Evolutionary conservation across 2,888 invertebrate species (phyloP).

Genomic region (Philonicus albiceps): DNA sequence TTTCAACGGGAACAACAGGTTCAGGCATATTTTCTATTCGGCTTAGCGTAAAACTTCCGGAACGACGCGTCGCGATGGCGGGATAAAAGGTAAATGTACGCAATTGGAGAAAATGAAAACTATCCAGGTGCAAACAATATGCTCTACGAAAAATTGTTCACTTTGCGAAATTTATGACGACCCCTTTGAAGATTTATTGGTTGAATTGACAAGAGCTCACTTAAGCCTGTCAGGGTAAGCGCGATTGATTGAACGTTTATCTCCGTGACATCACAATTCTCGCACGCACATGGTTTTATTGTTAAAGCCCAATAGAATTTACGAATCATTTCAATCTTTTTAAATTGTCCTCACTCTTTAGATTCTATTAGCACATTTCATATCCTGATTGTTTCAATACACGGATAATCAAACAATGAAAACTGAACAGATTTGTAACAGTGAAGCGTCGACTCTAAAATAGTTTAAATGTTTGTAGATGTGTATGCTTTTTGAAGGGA

Average conservation of each 20-base stretch:
- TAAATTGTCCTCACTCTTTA: background rate
- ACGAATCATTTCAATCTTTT: background rate
- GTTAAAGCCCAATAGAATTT: background rate
- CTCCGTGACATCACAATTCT: constrained; percentile 14
- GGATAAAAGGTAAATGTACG: background rate
- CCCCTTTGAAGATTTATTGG: constrained; percentile 22
- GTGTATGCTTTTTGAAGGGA: background rate
- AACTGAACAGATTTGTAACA: background rate
- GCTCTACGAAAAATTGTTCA: constrained; percentile 32
- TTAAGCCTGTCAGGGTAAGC: constrained; percentile 28
- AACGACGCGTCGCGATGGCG: background rate
- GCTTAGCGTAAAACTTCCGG: background rate
- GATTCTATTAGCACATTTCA: background rate
- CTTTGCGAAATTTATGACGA: constrained; percentile 32
- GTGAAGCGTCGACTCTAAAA: background rate
- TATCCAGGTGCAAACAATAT: constrained; percentile 35
- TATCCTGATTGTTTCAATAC: background rate
- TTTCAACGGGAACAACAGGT: background rate
- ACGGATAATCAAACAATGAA: background rate
- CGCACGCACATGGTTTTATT: constrained; percentile 15
- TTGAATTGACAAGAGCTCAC: constrained; percentile 8
- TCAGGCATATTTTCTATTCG: background rate
- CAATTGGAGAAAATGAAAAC: constrained; percentile 24
- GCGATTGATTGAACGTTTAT: constrained; percentile 35
- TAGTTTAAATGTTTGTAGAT: background rate